Conservation (phyloP, 2,113 vertebrate species). For the Procapra przewalskii region DNA sequence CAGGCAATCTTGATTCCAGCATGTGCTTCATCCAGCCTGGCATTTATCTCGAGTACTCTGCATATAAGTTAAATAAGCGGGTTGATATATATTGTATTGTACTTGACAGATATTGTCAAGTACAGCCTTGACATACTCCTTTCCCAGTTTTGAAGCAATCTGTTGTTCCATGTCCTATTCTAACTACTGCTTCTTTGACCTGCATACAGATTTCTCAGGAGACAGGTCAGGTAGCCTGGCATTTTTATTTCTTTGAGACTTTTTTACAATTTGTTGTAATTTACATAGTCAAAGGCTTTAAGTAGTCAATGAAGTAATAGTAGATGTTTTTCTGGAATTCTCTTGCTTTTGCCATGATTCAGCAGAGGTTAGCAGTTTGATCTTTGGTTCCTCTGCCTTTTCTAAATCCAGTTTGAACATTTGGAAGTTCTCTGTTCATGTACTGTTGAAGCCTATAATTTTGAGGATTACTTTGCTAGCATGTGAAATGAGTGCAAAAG, state of each 20-base stretch:
- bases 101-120: not conserved
- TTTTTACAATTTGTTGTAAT: not conserved
- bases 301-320: not conserved
- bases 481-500: not conserved
- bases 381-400: not conserved
- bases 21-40: not conserved
- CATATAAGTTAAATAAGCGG: not conserved
- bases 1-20: not conserved
- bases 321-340: not conserved
- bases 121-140: not conserved
- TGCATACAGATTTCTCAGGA: not conserved
- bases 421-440: not conserved
- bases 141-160: not conserved
- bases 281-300: not conserved
- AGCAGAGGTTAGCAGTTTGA: not conserved
- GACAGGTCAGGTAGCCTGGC: not conserved
- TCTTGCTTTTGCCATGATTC: not conserved
- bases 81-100: not conserved
- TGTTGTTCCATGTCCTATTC: not conserved
- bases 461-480: not conserved
- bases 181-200: not conserved
- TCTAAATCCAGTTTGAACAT: not conserved
- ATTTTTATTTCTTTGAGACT: not conserved
- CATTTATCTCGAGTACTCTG: not conserved
- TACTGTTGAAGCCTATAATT: not conserved